Evolutionary conservation across 2,113 vertebrate species (phyloP), one percentile per base, ranked within the genome.

Genomic region (Agapornis roseicollis): DNA sequence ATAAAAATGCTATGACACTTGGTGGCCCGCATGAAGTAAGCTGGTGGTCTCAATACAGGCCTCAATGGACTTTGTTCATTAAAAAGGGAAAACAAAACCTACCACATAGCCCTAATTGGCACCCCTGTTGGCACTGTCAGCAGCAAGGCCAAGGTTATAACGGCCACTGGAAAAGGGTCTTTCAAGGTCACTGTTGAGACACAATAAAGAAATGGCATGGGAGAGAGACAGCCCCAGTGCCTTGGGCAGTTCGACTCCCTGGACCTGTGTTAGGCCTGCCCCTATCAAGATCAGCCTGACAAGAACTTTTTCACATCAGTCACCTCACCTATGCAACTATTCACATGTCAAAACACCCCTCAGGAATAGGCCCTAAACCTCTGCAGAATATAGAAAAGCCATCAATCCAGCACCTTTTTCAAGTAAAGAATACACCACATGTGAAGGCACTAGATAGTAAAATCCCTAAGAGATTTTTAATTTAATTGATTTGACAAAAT

Each of bases 21-120:
- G 76, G 68, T 88, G 79, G 80, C 68, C 69, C 49, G 27, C 1
- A 1, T 56, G 76, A 90, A 93, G 44, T 47, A 80, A 85, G 37
- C 42, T 61, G 69, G 72, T 80, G 85, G 93, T 95, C 85, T 88
- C 82, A 80, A 63, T 55, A 50, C 50, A 74, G 72, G 35, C 50
- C 64, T 91, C 91, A 90, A 86, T n/a, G 71, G 72, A 95, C 90
- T 91, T 71, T 56, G 79, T 86, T 93, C 72, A 61, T 64, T 44
- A 80, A 71, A 88, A 86, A 50, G 29, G 31, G 78, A 94, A 79
- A 85, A 60, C 46, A 88, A 93, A 85, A 61, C 39, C 60, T 31
- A 84, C 47, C 79, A 41, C 89, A 71, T 1, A 94, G 88, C 77
- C 68, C 88, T 97, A 94, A 96, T 41, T 94, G 80, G 94, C 88